phyloP scores from a whole-genome alignment of 2,113 vertebrate genomes.

The Plecturocebus donacophilus region DNA sequence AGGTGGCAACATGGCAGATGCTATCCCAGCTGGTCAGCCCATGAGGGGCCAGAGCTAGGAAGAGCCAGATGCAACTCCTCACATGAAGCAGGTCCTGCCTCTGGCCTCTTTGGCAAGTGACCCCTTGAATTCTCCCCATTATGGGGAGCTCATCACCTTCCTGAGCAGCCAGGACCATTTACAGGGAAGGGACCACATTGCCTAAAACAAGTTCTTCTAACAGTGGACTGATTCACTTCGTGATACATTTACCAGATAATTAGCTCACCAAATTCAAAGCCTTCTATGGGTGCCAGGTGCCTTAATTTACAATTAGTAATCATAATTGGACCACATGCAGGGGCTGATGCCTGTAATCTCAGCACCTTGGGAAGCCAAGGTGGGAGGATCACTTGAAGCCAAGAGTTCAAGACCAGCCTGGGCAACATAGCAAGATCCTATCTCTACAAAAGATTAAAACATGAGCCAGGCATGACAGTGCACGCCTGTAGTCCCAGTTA shows the following conservation, averaged over 20 bases:
- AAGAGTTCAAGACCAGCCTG: neutral
- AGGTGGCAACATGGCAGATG: rapidly evolving
- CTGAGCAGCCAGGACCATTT: neutral
- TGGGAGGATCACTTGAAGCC: neutral
- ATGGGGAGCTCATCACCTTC: neutral
- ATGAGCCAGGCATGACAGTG: neutral
- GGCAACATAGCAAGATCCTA: neutral
- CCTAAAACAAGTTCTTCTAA: neutral
- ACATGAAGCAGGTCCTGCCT: rapidly evolving
- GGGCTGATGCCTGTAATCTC: neutral
- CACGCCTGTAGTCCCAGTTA: neutral
- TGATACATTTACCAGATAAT: neutral
- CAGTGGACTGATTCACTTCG: neutral
- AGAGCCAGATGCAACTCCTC: neutral
- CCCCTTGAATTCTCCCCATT: neutral
- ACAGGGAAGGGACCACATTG: neutral
- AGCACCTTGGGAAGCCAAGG: neutral
- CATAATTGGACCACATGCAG: neutral
- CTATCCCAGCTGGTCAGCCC: neutral
- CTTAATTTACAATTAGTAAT: neutral
- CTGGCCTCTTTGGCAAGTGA: neutral
- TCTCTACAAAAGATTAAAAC: neutral
- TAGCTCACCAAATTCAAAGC: neutral
- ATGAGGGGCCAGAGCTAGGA: rapidly evolving
- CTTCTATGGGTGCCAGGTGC: neutral